phyloP scores from a whole-genome alignment of 2,113 vertebrate species.

The Alethe diademata region DNA sequence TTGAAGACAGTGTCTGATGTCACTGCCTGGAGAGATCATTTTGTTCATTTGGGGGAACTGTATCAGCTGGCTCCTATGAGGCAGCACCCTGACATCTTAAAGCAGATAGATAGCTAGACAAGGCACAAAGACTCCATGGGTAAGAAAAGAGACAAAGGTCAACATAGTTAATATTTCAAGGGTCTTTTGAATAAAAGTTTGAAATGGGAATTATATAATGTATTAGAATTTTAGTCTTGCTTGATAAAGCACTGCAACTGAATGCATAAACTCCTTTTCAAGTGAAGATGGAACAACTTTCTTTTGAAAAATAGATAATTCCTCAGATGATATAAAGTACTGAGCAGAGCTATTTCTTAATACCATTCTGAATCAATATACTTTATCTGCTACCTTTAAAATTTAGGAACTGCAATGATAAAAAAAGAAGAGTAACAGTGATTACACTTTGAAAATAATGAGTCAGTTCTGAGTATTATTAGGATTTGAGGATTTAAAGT shows the following conservation, averaged over 20 bases:
- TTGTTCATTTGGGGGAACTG: constrained; percentile 24
- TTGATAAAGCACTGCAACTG: neutral
- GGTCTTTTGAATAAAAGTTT: neutral
- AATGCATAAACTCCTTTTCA: neutral
- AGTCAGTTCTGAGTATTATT: neutral
- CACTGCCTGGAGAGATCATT: constrained; percentile 14
- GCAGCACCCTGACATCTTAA: constrained; percentile 12
- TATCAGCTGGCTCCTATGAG: constrained; percentile 2
- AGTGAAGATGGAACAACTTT: neutral
- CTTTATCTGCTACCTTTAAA: neutral
- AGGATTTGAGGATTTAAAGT: neutral
- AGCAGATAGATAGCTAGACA: neutral
- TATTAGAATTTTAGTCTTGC: neutral
- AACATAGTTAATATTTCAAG: neutral
- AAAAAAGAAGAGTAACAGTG: neutral
- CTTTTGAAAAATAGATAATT: neutral
- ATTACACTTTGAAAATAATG: neutral
- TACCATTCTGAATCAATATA: neutral
- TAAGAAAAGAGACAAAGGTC: constrained; percentile 14
- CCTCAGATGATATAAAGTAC: neutral
- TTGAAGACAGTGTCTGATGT: constrained; percentile 46
- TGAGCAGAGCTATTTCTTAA: neutral
- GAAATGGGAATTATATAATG: neutral
- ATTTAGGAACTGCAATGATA: neutral
- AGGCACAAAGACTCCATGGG: neutral